Base-by-base conservation (phyloP, 2,797 vertebrate genomes). In the Leptatherina wallacei region DNA sequence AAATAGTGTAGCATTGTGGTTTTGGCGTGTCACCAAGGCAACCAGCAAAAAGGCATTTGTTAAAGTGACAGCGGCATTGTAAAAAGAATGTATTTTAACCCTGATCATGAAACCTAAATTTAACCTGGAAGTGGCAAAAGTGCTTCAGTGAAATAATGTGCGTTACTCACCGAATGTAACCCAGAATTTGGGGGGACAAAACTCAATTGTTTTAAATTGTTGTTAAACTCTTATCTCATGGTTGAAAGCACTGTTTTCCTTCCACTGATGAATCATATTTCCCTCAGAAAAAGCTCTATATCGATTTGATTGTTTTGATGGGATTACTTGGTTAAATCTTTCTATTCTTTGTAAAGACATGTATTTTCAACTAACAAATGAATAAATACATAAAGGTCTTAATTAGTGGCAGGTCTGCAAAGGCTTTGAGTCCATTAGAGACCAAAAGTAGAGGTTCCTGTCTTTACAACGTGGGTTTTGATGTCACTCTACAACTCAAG, bases 11-110 rank as follows among this genome's bases (percentile, higher is more conserved):
- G 18, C 20, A 18, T 52, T 52, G 12, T 52, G 4, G 51, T 27
- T 12, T 10, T 52, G 22, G 12, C 24, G 24, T 52, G 22, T 52
- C 51, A 52, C 24, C 51, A 27, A 52, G 51, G 51, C 51, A 49
- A 49, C 44, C 20, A 49, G 20, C 44, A 52, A 52, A 51, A 51
- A 22, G 22, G 49, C 22, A 22, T 9, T 11, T 10, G 16, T 24
- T 22, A 51, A 51, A 52, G 24, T 52, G 51, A 27, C 22, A 27
- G 22, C 4, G 40, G 54, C 56, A 20, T 44, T 67, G 42, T 42
- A 57, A 57, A 16, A 67, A 66, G 22, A 7, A 8, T 44, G 38
- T 57, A n/a, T 67, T 44, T 57, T 16, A 67, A 29, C 54, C 10
- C 24, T 52, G 51, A 27, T 27, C 3, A 52, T 52, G 11, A 52